A percentile compares a stretch with the other conserved stretches of the same genome.
Evolutionary conservation across 2,113 vertebrate species (phyloP).

Genomic region (Elgaria multicarinata): DNA sequence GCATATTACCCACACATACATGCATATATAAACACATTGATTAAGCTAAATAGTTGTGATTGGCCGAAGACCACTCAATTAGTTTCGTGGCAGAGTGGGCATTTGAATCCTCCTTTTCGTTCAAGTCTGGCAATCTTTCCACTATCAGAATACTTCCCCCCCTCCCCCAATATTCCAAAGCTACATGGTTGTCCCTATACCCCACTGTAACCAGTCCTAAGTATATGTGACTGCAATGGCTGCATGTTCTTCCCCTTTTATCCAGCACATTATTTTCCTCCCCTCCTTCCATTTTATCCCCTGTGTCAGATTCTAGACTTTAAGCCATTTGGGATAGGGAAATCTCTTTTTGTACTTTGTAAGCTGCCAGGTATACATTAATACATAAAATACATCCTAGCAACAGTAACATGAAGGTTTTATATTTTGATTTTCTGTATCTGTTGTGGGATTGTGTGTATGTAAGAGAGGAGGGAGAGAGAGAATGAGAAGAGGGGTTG

Average conservation of each 20-base stretch:
- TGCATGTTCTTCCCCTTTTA: not conserved
- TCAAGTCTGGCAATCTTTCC: not conserved
- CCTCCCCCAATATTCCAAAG: not conserved
- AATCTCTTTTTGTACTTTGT: not conserved
- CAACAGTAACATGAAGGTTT: not conserved
- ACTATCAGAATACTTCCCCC: not conserved
- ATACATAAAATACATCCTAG: not conserved
- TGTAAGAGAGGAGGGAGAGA: not conserved
- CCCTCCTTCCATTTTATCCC: not conserved
- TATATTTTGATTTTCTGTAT: not conserved
- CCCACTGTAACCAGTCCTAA: not conserved
- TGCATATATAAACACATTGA: not conserved
- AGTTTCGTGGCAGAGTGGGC: not conserved
- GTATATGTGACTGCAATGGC: not conserved
- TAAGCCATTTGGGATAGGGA: not conserved
- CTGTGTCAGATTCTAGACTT: not conserved
- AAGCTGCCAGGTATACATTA: too few species aligned
- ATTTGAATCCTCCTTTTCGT: not conserved
- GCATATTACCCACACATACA: not conserved
- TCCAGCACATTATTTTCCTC: not conserved
- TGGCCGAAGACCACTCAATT: not conserved
- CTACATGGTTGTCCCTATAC: not conserved
- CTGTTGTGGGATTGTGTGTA: not conserved
- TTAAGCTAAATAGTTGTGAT: not conserved
- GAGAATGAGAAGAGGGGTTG: not conserved